A percentile compares a stretch with the other conserved stretches of the same genome.
Evolutionary conservation across 2,888 invertebrate genomes (phyloP).

Genomic region (Oscheius sp.): DNA sequence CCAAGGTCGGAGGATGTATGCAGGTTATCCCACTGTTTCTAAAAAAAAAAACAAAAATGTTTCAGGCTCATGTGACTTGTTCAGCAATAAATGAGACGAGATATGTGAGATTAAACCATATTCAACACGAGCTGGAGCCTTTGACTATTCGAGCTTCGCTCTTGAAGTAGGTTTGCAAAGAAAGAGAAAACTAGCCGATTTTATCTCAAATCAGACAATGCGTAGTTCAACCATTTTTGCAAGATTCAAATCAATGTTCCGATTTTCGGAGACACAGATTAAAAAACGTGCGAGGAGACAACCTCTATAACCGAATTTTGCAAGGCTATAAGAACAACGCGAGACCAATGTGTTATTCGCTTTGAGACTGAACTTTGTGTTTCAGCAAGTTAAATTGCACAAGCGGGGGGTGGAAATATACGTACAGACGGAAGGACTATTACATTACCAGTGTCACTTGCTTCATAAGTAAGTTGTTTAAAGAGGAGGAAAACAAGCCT

Average conservation of each 20-base stretch:
- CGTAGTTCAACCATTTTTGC: too few relatives aligned
- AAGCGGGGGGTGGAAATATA: slow-evolving; percentile 14
- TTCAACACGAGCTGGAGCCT: slow-evolving; percentile 24
- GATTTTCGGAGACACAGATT: too few relatives aligned
- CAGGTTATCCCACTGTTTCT: slow-evolving; percentile 14
- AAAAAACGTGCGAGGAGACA: too few relatives aligned
- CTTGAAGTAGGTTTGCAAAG: neutral
- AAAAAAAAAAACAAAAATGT: neutral
- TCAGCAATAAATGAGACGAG: neutral
- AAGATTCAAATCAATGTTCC: too few relatives aligned
- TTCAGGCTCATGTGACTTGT: slow-evolving; percentile 13
- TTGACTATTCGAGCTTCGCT: slow-evolving; percentile 10
- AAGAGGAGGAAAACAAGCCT: neutral
- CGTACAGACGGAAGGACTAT: slow-evolving; percentile 12
- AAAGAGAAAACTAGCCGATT: neutral
- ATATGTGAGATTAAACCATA: slow-evolving; percentile 21
- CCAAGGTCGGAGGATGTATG: slow-evolving; percentile 19
- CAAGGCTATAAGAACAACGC: neutral
- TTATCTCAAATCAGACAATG: too few relatives aligned
- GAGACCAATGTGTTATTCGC: neutral
- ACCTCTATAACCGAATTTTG: too few relatives aligned
- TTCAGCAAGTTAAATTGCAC: slow-evolving; percentile 12
- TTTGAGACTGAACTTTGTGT: neutral
- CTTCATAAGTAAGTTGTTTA: slow-evolving; percentile 7
- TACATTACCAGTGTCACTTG: slow-evolving; percentile 25